Evolutionary conservation across 30 jellyfish, hydroid and myxozoan species (phyloP).

Genomic region (Chironex yamaguchii): DNA sequence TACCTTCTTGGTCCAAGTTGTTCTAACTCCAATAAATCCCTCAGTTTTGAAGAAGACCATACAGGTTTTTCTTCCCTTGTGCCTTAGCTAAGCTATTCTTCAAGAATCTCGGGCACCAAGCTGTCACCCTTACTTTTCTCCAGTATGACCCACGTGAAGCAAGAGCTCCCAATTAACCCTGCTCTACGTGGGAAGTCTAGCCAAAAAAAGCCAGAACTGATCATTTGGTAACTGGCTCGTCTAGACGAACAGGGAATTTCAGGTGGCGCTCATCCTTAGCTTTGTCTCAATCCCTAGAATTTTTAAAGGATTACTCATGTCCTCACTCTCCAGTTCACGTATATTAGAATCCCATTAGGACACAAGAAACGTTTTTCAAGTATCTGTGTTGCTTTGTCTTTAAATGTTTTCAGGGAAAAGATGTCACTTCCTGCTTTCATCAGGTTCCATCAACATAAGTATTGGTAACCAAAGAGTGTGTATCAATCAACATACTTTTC

Average conservation of each 20-base stretch:
- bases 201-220: constrained; percentile 26
- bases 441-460: constrained; percentile 54
- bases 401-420: constrained; percentile 5
- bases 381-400: constrained; percentile 2
- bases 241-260: background rate
- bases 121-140: constrained; percentile 41
- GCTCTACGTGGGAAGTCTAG: too few relatives aligned
- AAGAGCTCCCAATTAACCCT: constrained; percentile 29
- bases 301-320: constrained; percentile 25
- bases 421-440: constrained; percentile 1
- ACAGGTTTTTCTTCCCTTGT: background rate
- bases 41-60: constrained; percentile 27
- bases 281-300: constrained; percentile 8
- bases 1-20: constrained; percentile 21
- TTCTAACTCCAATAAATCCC: constrained; percentile 42
- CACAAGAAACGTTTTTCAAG: constrained; percentile 52
- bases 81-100: constrained; percentile 20
- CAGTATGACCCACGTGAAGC: constrained; percentile 26
- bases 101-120: constrained; percentile 36
- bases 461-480: constrained; percentile 4
- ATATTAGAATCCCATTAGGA: constrained; percentile 66
- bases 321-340: constrained; percentile 41
- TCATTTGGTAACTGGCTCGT: background rate
- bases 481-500: constrained; percentile 24
- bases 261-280: constrained; percentile 12